These are phyloP conservation scores for Brachyhypopomus gauderio DNA, from an alignment of 2,113 vertebrate genomes.

Conservation along the genomic window DNA sequence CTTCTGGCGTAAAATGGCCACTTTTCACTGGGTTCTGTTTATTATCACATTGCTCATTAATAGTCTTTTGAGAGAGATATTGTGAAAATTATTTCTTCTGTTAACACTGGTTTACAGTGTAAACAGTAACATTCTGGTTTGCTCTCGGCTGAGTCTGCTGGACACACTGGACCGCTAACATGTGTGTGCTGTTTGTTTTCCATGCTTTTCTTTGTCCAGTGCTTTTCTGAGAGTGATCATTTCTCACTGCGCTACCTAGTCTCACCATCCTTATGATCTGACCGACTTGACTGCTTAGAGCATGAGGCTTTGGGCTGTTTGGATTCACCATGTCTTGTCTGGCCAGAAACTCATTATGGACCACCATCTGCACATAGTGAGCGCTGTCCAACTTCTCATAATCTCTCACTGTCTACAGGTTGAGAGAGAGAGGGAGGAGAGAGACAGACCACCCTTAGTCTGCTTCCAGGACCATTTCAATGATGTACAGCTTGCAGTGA, in stretches of 20 bases:
- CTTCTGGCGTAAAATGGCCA: neutral
- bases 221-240: conserved; percentile 32
- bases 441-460: neutral
- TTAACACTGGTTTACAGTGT: neutral
- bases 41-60: too few species aligned
- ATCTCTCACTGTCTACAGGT: conserved; percentile 36
- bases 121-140: neutral
- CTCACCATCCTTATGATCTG: conserved; percentile 50
- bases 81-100: neutral
- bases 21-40: neutral
- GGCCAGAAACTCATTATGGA: conserved; percentile 57
- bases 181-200: conserved; percentile 39
- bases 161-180: neutral
- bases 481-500: neutral
- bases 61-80: neutral
- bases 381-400: conserved; percentile 47
- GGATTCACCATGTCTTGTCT: conserved; percentile 48
- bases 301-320: conserved; percentile 40
- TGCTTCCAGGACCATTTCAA: conserved; percentile 12
- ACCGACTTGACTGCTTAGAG: conserved; percentile 35
- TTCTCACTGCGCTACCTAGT: conserved; percentile 28
- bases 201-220: conserved; percentile 8
- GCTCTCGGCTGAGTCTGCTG: conserved; percentile 12
- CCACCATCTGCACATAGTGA: conserved; percentile 54
- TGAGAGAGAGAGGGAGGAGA: conserved; percentile 24